Evolutionary conservation across 2,888 invertebrate species (phyloP).

Genomic region (Mantis religiosa): DNA sequence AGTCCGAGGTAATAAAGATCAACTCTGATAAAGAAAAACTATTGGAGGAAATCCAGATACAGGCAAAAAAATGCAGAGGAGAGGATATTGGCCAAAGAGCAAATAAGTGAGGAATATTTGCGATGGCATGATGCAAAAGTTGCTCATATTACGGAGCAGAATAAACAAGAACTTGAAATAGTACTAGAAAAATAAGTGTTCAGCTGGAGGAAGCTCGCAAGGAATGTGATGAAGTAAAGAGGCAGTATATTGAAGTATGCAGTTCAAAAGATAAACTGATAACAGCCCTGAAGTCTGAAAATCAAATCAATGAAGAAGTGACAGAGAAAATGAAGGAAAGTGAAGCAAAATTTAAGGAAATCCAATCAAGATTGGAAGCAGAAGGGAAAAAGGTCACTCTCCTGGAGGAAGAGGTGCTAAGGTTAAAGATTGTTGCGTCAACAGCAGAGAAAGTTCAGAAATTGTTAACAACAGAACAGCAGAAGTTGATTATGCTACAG

Average conservation of each 20-base stretch:
- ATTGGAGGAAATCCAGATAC: background rate
- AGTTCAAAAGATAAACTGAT: background rate
- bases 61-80: background rate
- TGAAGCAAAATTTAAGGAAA: background rate
- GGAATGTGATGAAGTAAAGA: background rate
- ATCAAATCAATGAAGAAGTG: background rate
- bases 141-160: background rate
- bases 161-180: background rate
- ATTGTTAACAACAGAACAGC: background rate
- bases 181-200: background rate
- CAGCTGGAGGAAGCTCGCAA: background rate
- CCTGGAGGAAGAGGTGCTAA: background rate
- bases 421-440: background rate
- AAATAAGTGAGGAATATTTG: background rate
- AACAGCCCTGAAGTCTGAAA: background rate
- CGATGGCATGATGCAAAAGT: slow-evolving; percentile 1
- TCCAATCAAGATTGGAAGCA: background rate
- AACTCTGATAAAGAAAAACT: background rate
- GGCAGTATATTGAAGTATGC: background rate
- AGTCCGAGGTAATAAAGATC: background rate
- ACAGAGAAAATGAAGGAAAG: background rate
- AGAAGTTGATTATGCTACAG: background rate
- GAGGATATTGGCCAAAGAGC: background rate
- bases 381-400: background rate
- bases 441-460: background rate